Evolutionary conservation across 2,797 vertebrate genomes (phyloP).

Genomic region (Craterocephalus amniculus): DNA sequence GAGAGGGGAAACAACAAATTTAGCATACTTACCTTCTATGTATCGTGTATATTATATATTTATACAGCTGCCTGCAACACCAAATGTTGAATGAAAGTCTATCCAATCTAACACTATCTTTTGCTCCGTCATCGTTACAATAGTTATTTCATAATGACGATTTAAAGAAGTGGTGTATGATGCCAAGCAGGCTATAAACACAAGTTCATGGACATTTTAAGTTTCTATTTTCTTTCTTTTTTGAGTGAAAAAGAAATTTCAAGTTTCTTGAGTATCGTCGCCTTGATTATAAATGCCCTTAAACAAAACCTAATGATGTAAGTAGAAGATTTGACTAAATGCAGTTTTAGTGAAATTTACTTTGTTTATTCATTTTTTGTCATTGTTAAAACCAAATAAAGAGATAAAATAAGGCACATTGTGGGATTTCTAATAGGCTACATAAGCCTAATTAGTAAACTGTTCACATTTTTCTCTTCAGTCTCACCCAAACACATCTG

Average conservation of each 20-base stretch:
- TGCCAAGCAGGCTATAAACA: conserved; percentile 3
- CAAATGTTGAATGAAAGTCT: too few species aligned
- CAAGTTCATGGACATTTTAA: conserved; percentile 10
- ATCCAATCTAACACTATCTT: not conserved
- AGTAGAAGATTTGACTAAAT: not conserved
- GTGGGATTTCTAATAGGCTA: conserved; percentile 13
- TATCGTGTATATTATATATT: too few species aligned
- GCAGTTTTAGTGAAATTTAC: not conserved
- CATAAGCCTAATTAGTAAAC: conserved; percentile 44
- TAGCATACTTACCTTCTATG: conserved; percentile 1
- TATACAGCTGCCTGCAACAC: too few species aligned
- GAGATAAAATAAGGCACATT: not conserved
- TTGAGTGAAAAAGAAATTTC: too few species aligned
- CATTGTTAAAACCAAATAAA: not conserved
- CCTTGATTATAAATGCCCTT: not conserved
- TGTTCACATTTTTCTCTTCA: conserved; percentile 28
- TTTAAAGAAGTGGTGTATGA: not conserved
- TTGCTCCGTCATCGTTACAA: not conserved
- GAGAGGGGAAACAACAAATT: conserved; percentile 7
- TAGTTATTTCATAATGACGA: conserved; percentile 12
- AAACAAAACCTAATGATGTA: not conserved
- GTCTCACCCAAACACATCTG: conserved; percentile 40
- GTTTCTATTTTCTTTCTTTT: too few species aligned
- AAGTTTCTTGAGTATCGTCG: not conserved
- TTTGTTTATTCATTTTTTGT: not conserved